phyloP scores from a whole-genome alignment of 2,797 vertebrate species.

The Poecilia wingei region DNA sequence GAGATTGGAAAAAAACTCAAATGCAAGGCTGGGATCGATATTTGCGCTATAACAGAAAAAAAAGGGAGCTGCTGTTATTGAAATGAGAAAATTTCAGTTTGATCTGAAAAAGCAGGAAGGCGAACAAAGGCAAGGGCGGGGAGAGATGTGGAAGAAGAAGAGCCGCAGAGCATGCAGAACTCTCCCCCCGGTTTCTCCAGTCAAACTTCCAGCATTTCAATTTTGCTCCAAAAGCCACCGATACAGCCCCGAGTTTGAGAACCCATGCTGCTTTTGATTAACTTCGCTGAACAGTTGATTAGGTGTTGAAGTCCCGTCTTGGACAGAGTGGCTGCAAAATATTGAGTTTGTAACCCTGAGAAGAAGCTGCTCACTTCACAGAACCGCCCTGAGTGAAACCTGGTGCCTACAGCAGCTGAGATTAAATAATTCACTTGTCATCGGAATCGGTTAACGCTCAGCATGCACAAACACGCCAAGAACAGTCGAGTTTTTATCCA shows the following conservation, averaged over 20 bases:
- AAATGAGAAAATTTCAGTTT: conserved; percentile 31
- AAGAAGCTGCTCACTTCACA: not conserved
- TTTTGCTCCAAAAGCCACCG: conserved; percentile 24
- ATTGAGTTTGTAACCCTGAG: conserved; percentile 3
- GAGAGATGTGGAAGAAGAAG: conserved; percentile 22
- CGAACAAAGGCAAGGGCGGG: conserved; percentile 19
- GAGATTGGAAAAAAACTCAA: not conserved
- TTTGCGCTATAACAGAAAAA: conserved; percentile 26
- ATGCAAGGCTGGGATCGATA: conserved; percentile 7
- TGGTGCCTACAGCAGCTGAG: not conserved
- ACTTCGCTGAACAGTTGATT: conserved; percentile 3
- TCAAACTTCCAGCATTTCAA: conserved; percentile 25
- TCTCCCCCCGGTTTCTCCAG: conserved; percentile 6
- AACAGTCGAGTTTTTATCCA: not conserved
- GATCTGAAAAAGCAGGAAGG: not conserved
- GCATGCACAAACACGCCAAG: not conserved
- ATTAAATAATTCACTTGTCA: not conserved
- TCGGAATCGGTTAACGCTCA: not conserved
- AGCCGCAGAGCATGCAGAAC: conserved; percentile 3
- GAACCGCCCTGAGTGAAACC: not conserved
- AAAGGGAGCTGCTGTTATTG: not conserved
- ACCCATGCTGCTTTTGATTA: conserved; percentile 3
- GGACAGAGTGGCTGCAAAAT: conserved; percentile 4
- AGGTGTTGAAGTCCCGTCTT: not conserved
- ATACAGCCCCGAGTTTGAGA: conserved; percentile 22